A percentile compares a stretch with the other conserved stretches of the same genome.
Conservation (phyloP, 1,140 invertebrate genomes). For the Harlomillsia oculata region DNA sequence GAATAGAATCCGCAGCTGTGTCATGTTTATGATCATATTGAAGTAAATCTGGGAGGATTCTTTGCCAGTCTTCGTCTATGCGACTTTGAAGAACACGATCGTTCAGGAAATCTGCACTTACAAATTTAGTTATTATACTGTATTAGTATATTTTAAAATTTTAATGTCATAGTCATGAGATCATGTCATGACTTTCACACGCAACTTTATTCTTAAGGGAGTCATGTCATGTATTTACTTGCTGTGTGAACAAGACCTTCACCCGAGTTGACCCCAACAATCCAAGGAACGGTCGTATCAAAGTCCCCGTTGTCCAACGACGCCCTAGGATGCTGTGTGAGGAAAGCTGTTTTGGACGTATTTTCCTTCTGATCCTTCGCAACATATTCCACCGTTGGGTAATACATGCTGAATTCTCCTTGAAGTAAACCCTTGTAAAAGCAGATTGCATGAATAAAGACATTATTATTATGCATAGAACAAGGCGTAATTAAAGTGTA, state of each 20-base stretch:
- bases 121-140: background rate
- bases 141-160: background rate
- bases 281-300: conserved; percentile 48
- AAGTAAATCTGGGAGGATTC: conserved; percentile 10
- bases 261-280: conserved; percentile 44
- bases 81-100: background rate
- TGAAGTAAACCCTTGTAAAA: background rate
- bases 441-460: background rate
- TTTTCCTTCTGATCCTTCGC: no score
- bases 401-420: conserved; percentile 27
- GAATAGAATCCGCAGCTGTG: conserved; percentile 4
- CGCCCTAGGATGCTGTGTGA: conserved; percentile 37
- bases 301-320: conserved; percentile 40
- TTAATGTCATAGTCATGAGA: background rate
- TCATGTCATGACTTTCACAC: background rate
- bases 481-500: no score
- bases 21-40: background rate
- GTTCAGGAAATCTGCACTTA: background rate
- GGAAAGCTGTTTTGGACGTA: no score
- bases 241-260: conserved; percentile 22
- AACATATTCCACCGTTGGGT: conserved; percentile 35
- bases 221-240: conserved; percentile 2
- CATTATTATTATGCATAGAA: no score
- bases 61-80: conserved; percentile 13
- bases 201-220: background rate